Evolutionary conservation across 2,797 vertebrate genomes (phyloP).

Genomic region (Odontamblyopus rebecca): DNA sequence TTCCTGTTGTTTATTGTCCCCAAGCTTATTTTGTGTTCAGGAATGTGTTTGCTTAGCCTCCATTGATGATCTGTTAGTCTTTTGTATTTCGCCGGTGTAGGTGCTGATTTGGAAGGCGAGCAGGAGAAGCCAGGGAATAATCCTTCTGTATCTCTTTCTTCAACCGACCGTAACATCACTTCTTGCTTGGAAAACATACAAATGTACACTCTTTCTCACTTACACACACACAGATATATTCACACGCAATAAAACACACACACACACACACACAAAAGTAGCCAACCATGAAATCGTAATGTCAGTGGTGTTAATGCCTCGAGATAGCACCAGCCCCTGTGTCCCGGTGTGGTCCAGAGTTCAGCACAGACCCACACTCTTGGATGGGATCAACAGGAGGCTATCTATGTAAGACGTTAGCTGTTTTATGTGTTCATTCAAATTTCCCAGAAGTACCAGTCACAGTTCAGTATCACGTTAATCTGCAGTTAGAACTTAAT

Average conservation of each 20-base stretch:
- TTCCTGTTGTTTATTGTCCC: constrained; percentile 27
- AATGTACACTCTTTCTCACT: constrained; percentile 10
- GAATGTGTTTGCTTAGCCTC: constrained; percentile 8
- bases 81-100: constrained; percentile 52
- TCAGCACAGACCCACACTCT: constrained; percentile 30
- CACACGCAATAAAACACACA: constrained; percentile 21
- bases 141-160: constrained; percentile 69
- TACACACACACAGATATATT: constrained; percentile 22
- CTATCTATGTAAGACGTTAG: constrained; percentile 46
- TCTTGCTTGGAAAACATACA: constrained; percentile 45
- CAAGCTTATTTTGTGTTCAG: constrained; percentile 6
- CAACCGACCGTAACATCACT: constrained; percentile 60
- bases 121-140: constrained; percentile 45
- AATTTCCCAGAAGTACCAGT: constrained; percentile 15
- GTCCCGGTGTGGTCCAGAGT: constrained; percentile 41
- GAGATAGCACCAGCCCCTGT: constrained; percentile 55
- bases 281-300: constrained; percentile 75
- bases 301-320: constrained; percentile 73
- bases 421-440: constrained; percentile 41
- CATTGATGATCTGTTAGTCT: constrained; percentile 46
- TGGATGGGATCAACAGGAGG: constrained; percentile 40
- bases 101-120: constrained; percentile 41
- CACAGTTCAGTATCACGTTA: constrained; percentile 21
- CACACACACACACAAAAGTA: constrained; percentile 48
- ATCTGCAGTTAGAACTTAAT: constrained; percentile 43